phyloP scores from a whole-genome alignment of 2,797 vertebrate genomes.

The Onychomys torridus region DNA sequence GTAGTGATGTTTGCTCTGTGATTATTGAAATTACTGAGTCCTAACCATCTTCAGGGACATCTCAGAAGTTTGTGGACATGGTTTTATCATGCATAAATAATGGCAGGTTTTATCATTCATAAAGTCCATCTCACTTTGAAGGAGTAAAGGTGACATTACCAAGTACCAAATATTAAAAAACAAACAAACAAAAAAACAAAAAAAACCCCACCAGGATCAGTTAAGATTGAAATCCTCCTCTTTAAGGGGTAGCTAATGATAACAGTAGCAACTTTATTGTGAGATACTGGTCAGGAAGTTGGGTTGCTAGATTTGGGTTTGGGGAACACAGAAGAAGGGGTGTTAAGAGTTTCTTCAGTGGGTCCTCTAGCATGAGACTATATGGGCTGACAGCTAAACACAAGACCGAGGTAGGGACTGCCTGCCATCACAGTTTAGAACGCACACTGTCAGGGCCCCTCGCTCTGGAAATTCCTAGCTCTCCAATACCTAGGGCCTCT shows the following conservation, averaged over 20 bases:
- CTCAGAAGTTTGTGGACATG: neutral
- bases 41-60: neutral
- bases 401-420: neutral
- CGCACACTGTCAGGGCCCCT: neutral
- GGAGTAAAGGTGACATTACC: neutral
- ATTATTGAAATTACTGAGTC: neutral
- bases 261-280: neutral
- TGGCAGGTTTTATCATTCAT: neutral
- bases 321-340: neutral
- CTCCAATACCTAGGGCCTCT: neutral
- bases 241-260: constrained; percentile 7
- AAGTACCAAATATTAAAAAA: neutral
- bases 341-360: neutral
- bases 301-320: neutral
- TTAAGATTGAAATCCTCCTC: neutral
- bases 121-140: constrained; percentile 16
- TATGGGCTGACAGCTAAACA: neutral
- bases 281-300: neutral
- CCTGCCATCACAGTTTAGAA: neutral
- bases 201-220: neutral
- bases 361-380: neutral
- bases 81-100: neutral
- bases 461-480: neutral
- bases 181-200: neutral
- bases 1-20: neutral